Evolutionary conservation across 2,888 invertebrate genomes (phyloP), one percentile per base, ranked within the genome.

Genomic region (Stramonita haemastoma): DNA sequence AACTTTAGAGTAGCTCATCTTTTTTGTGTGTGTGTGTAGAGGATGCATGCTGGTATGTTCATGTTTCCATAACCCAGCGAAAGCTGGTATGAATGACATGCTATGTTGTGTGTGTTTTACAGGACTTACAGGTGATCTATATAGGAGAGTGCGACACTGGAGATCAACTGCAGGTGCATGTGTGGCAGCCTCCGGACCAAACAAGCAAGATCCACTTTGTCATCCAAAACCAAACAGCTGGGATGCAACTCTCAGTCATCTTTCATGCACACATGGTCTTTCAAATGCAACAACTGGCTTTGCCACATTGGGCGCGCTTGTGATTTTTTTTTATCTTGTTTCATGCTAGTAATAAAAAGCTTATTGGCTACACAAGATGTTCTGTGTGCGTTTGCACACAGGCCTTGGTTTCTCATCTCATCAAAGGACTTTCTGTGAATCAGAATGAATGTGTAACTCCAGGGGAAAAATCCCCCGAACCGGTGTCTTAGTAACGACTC

Each of bases 161-260:
- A n/a, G 73, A 73, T n/a, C 73, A 73, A n/a, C n/a, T 73, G n/a
- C 73, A 73, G 73, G 73, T 73, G 73, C n/a, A 73, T n/a, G 73
- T 73, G n/a, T 73, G 73, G 73, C 73, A 73, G 73, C n/a, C 26
- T 6, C 73, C 73, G 13, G 73, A n/a, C 11, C 73, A n/a, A 13
- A 73, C 73, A n/a, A n/a, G n/a, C n/a, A 73, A 73, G n/a, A n/a
- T 73, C 73, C 73, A 26, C n/a, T 73, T 73, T 73, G n/a, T 73
- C 73, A 73, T 73, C 73, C 26, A 26, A 73, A 26, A n/a, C 5
- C 73, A n/a, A 5, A 73, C 22, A 6, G n/a, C 73, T 6, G 73
- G n/a, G 5, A n/a, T 6, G n/a, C 73, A 17, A n/a, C n/a, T n/a
- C 73, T n/a, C 73, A 22, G 73, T 73, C 26, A 26, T 73, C 11